Conservation (phyloP, 2,797 vertebrate genomes). For the Fistularia commersonii region DNA sequence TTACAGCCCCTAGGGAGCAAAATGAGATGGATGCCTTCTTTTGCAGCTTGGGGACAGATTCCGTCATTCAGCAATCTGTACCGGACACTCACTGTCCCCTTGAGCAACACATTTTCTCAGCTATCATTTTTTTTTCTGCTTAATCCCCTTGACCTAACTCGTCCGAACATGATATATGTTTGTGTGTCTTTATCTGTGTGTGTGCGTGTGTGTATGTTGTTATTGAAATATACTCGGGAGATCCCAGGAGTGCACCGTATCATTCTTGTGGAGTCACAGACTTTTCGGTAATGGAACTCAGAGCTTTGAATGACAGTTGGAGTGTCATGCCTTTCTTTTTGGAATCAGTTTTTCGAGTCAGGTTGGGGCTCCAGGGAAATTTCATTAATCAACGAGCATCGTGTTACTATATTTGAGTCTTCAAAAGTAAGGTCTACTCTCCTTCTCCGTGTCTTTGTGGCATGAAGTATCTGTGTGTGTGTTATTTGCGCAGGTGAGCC, state of each 20-base stretch:
- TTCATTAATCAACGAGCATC: no score
- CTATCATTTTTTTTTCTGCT: constrained; percentile 19
- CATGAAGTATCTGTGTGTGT: neutral
- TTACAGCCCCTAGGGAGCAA: constrained; percentile 18
- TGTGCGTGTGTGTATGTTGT: constrained; percentile 1
- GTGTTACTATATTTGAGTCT: no score
- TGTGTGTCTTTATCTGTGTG: constrained; percentile 7
- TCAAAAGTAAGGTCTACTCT: no score
- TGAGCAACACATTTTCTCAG: constrained; percentile 36
- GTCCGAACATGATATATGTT: neutral
- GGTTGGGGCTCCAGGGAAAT: no score
- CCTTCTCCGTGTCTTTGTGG: no score
- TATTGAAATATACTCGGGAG: no score
- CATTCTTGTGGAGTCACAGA: no score
- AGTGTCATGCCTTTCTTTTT: no score
- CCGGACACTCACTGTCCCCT: constrained; percentile 45
- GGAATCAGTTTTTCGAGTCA: no score
- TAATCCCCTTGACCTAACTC: constrained; percentile 17
- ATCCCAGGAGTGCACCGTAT: no score
- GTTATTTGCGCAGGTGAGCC: constrained; percentile 6
- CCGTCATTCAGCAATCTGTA: constrained; percentile 60
- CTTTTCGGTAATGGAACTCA: no score
- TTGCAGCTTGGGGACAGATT: constrained; percentile 43
- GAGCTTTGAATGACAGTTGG: no score
- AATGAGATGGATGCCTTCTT: constrained; percentile 42